These are phyloP conservation scores for Cyphomyrmex costatus DNA, from an alignment of 1,140 invertebrate species.

Conservation along the genomic window DNA sequence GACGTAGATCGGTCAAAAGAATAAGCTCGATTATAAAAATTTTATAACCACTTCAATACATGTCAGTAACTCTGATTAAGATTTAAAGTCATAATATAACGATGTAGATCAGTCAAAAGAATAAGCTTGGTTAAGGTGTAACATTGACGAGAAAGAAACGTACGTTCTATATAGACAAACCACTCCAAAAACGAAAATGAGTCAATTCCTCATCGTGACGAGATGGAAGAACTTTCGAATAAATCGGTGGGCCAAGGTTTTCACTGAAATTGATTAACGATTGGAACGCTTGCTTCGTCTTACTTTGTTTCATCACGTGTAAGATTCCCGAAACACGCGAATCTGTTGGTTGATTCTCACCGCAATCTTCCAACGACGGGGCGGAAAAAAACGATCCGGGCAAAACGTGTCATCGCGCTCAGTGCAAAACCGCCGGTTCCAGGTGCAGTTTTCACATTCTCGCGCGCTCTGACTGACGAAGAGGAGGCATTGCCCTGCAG, in stretches of 20 bases:
- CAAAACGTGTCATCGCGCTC: conserved; percentile 52
- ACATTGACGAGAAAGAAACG: background rate
- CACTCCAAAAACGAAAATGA: conserved; percentile 1
- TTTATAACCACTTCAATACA: background rate
- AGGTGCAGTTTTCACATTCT: conserved; percentile 67
- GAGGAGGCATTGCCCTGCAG: conserved; percentile 54
- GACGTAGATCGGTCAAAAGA: background rate
- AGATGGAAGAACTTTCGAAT: background rate
- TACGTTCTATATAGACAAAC: background rate
- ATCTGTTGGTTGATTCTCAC: conserved; percentile 35
- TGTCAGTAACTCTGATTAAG: background rate
- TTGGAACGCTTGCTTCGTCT: background rate
- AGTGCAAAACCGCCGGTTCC: conserved; percentile 60
- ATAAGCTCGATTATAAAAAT: conserved; percentile 10
- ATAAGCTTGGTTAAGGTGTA: background rate
- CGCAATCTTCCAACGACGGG: conserved; percentile 33
- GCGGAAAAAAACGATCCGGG: conserved; percentile 40
- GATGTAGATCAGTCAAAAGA: background rate
- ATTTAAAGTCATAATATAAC: background rate
- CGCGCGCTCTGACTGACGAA: conserved; percentile 31
- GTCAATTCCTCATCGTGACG: background rate
- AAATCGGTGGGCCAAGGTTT: conserved; percentile 22
- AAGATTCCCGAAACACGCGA: conserved; percentile 54
- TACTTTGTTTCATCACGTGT: background rate
- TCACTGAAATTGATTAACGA: conserved; percentile 8